Evolutionary conservation across 2,113 vertebrate species (phyloP).

Genomic region (Sporophila hypoxantha): DNA sequence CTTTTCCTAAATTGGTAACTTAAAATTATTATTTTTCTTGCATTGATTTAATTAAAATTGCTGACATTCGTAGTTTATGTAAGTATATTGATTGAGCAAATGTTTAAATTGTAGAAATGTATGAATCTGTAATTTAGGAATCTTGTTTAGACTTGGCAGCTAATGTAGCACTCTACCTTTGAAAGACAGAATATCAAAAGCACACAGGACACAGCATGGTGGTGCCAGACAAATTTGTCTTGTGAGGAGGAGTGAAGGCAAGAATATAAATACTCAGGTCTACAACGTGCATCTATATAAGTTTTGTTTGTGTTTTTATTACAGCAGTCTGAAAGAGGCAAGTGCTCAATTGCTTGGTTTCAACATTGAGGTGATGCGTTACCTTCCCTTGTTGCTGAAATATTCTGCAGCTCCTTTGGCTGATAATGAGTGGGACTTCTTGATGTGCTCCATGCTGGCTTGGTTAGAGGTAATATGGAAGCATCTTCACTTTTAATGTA

Average conservation of each 20-base stretch:
- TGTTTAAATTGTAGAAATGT: not conserved
- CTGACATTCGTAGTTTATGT: not conserved
- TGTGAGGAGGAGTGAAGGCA: not conserved
- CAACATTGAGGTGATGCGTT: slow-evolving; percentile 88
- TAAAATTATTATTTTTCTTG: not conserved
- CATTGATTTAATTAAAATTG: not conserved
- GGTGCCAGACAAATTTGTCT: not conserved
- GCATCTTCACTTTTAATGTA: not conserved
- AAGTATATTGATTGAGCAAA: not conserved
- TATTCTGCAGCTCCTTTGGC: slow-evolving; percentile 65
- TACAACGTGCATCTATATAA: not conserved
- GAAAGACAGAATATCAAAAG: not conserved
- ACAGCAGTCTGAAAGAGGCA: slow-evolving; percentile 80
- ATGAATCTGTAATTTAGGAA: not conserved
- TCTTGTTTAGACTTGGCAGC: not conserved
- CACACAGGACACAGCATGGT: not conserved
- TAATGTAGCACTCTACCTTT: not conserved
- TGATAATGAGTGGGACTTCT: slow-evolving; percentile 88
- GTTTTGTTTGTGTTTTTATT: slow-evolving; percentile 22
- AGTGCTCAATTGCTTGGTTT: slow-evolving; percentile 75
- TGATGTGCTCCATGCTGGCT: slow-evolving; percentile 91
- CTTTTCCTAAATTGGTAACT: not conserved
- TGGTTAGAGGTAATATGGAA: slow-evolving; percentile 86
- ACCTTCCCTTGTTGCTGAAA: slow-evolving; percentile 79
- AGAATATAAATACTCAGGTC: not conserved